Evolutionary conservation across 2,797 vertebrate genomes (phyloP).

Genomic region (Sylvilagus floridanus): DNA sequence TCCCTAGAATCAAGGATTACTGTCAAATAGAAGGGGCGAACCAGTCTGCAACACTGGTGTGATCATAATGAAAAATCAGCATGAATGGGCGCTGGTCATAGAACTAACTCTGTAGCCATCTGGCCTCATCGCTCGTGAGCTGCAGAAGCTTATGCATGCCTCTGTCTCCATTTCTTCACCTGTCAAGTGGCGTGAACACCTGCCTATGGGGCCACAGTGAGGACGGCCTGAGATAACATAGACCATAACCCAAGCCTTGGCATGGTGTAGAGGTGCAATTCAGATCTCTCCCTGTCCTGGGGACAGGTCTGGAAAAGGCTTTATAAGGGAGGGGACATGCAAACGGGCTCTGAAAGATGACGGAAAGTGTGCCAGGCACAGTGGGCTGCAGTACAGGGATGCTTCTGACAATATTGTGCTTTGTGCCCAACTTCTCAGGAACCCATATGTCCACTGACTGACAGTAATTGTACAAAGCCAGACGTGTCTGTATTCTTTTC

Average conservation of each 20-base stretch:
- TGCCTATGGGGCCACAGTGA: not conserved
- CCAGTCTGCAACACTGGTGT: not conserved
- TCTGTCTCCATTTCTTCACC: not conserved
- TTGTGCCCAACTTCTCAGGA: constrained; percentile 75
- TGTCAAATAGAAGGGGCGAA: not conserved
- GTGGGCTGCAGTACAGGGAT: constrained; percentile 55
- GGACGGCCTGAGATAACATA: not conserved
- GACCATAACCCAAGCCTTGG: not conserved
- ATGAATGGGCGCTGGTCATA: not conserved
- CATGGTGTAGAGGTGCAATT: not conserved
- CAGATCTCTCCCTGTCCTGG: not conserved
- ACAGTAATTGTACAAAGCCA: constrained; percentile 75
- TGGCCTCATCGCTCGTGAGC: not conserved
- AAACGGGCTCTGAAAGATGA: constrained; percentile 44
- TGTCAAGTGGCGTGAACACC: not conserved
- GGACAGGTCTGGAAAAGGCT: constrained; percentile 19
- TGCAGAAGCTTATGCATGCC: not conserved
- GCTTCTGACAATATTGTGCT: constrained; percentile 73
- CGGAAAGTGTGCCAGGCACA: constrained; percentile 67
- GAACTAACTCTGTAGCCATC: not conserved
- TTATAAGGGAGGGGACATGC: not conserved
- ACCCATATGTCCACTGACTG: constrained; percentile 76
- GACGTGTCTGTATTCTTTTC: constrained; percentile 54
- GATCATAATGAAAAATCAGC: not conserved
- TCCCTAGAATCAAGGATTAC: not conserved